Base-by-base conservation (phyloP, 1,140 invertebrate species). In the Littorina saxatilis region DNA sequence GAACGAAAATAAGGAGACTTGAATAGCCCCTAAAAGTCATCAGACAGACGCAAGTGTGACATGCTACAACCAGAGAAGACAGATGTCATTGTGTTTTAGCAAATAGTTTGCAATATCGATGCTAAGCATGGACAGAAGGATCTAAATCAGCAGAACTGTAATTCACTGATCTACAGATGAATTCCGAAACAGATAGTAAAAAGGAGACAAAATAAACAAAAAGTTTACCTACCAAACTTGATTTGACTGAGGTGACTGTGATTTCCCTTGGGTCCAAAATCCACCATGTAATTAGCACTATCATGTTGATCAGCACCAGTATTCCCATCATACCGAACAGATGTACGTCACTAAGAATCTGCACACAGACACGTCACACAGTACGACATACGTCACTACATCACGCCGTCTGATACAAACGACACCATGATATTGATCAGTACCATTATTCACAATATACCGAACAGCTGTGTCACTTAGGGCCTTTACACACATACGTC, bases 261-360 rank as follows among this genome's bases (percentile, higher is more conserved):
- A 52, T 11, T 13, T 23, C 23, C 50, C 50, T 52, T 52, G 84
- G 84, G 94, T 99, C 97, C 0, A 98, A 95, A 39, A 98, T 94
- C 90, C 99, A 97, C 98, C 98, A 99, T 2, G 32, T 43, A 13
- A 70, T 97, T 95, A 99, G 97, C 83, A 99, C 98, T 61, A 96
- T 95, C 61, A 98, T 94, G 92, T 99, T 98, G 40, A 99, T 95
- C 68, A 94, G 94, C 79, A 99, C 93, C 32, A 99, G 93, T 39
- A 98, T 95, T 2, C 97, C 98, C 11, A 99, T 97, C 35, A 99
- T 97, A 94, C 99, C 96, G 91, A 99, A 98, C 58, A 99, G 93
- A 91, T 99, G 97, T 92, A 98, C 98, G 91, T 99, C 98, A 93
- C 98, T 99, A 88, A 99, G 99, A 0, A 98, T 96, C 96, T 97